Evolutionary conservation across 2,888 invertebrate species (phyloP), one percentile per base, ranked within the genome.

Genomic region (Abscondita cerata): DNA sequence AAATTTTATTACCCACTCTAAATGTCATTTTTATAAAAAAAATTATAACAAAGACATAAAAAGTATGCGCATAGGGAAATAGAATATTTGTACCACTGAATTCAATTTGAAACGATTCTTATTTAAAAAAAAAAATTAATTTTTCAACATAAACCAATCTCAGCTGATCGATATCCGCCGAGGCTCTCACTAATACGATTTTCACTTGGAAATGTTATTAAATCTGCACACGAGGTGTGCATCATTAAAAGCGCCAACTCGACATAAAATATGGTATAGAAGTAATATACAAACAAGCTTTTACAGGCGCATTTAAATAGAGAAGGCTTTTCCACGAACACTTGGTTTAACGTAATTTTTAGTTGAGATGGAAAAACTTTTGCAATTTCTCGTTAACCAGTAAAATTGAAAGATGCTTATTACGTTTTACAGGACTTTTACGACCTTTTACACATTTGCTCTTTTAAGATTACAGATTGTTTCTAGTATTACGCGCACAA

Each of bases 361-460:
- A 40, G 56, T 41, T 52, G 44, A 11, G 62, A 62, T 62, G 53
- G 62, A 56, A 52, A 62, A 62, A 62, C 52, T 62, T 62, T 57
- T 52, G 34, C 56, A 62, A 40, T 62, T 62, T 57, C 52, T 52
- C 48, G 52, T 40, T 33, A 57, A 56, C 56, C 52, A 52, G 62
- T 62, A 57, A 61, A 62, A 62, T 52, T 59, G 59, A 36, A 53
- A 44, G 46, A 59, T 48, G 31, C 19, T 56, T 41, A 40, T 44
- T 36, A 48, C 40, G 34, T 54, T 40, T 15, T 52, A 41, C 48
- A 53, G 52, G 34, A 52, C 31, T 25, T 19, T 44, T 50, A 20
- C 25, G 25, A 25, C 25, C 31, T 25, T 19, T 44, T 50, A 20
- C 25, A 6, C 2, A 2, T 25, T 25, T 25, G 25, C 6, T 25